phyloP scores from a whole-genome alignment of 2,113 vertebrate species.

The Istiophorus platypterus region DNA sequence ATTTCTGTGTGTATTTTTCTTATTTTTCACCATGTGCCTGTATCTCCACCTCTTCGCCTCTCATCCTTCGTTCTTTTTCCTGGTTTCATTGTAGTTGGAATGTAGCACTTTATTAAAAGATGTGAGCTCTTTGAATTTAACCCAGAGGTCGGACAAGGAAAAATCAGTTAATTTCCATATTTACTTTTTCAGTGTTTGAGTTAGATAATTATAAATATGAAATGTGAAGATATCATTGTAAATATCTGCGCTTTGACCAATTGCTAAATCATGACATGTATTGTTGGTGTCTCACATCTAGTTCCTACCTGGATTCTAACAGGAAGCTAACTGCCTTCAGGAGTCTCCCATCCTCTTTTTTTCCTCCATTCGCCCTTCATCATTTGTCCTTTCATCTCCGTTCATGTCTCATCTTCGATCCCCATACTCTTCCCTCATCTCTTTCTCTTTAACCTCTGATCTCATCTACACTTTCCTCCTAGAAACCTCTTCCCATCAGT shows the following conservation, averaged over 20 bases:
- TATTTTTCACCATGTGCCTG: too few relatives aligned
- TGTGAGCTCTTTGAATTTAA: neutral
- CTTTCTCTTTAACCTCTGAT: slow-evolving; percentile 28
- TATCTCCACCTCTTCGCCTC: too few relatives aligned
- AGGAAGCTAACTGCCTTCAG: too few relatives aligned
- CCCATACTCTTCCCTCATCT: neutral
- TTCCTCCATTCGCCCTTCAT: too few relatives aligned
- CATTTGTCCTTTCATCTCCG: neutral
- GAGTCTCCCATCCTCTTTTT: too few relatives aligned
- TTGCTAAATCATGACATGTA: neutral
- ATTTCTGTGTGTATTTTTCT: too few relatives aligned
- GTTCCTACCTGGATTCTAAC: neutral
- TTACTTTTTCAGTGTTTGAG: neutral
- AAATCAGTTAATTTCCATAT: neutral
- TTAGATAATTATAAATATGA: neutral
- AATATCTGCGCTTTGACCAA: neutral
- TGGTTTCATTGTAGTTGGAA: neutral
- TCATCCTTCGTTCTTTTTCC: too few relatives aligned
- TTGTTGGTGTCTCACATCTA: neutral
- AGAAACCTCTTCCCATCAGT: neutral
- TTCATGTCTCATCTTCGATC: neutral
- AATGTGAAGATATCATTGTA: neutral
- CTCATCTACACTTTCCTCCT: neutral
- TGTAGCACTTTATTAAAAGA: neutral
- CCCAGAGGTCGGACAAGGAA: neutral